Evolutionary conservation across 1,140 invertebrate genomes (phyloP).

Genomic region (Ips nitidus): DNA sequence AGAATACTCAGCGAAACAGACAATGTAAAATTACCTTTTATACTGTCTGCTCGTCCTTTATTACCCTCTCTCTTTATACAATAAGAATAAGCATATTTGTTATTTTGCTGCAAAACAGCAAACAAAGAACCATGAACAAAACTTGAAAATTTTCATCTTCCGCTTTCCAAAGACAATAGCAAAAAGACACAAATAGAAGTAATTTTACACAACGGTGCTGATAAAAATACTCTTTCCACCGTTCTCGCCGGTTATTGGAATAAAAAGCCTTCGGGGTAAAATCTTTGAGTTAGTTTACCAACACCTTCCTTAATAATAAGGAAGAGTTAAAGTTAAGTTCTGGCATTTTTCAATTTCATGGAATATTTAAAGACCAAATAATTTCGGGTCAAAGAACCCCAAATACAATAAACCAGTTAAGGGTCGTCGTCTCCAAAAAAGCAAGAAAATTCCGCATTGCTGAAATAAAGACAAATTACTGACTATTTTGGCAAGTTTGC

Average conservation of each 20-base stretch:
- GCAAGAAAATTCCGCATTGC: conserved; percentile 17
- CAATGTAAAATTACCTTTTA: conserved; percentile 27
- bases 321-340: neutral
- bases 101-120: conserved; percentile 27
- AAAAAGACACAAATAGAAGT: conserved; percentile 32
- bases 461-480: conserved; percentile 18
- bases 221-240: conserved; percentile 26
- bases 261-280: conserved; percentile 19
- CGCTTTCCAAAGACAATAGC: conserved; percentile 30
- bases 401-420: no score
- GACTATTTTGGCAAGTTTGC: conserved; percentile 11
- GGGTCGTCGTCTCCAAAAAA: no score
- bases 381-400: no score
- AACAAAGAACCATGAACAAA: conserved; percentile 31
- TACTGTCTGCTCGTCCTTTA: conserved; percentile 22
- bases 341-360: no score
- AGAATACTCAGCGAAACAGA: conserved; percentile 12
- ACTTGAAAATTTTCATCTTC: conserved; percentile 32
- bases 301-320: conserved; percentile 7
- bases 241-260: conserved; percentile 3
- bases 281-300: conserved; percentile 21
- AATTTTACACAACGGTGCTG: conserved; percentile 29
- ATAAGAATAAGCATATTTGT: conserved; percentile 33
- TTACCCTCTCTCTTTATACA: conserved; percentile 25
- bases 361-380: no score